Conservation (phyloP, 2,888 invertebrate species). For the Pseudoips prasinana region DNA sequence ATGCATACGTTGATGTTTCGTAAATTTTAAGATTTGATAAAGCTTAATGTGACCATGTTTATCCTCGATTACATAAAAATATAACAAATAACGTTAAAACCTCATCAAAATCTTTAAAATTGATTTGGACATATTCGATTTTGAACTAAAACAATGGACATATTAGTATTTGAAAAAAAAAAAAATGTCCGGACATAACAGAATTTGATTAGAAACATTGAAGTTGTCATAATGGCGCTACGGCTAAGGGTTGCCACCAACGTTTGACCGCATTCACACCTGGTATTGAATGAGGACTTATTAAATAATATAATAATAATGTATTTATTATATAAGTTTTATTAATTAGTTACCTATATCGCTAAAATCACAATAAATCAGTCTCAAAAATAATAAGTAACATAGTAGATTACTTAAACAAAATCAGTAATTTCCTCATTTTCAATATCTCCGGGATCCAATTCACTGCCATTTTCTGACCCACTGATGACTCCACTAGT, state of each 20-base stretch:
- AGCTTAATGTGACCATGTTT: conserved; percentile 1
- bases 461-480: conserved; percentile 3
- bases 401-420: conserved; percentile 2
- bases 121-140: conserved; percentile 2
- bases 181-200: conserved; percentile 2
- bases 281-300: too few species aligned
- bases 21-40: conserved; percentile 1
- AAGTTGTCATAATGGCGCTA: not conserved
- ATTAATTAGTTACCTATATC: conserved; percentile 1
- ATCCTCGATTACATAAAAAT: conserved; percentile 1
- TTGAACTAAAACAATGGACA: conserved; percentile 4
- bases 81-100: conserved; percentile 1
- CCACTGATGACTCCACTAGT: conserved; percentile 1
- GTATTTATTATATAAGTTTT: conserved; percentile 1
- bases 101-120: conserved; percentile 1
- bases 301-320: conserved; percentile 1
- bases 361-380: conserved; percentile 1
- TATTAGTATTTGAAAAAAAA: conserved; percentile 3
- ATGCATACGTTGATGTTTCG: conserved; percentile 1
- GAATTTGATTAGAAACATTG: conserved; percentile 1
- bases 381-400: conserved; percentile 1
- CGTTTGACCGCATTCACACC: not conserved
- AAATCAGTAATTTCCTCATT: conserved; percentile 7
- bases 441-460: conserved; percentile 4
- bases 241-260: conserved; percentile 2